phyloP scores from a whole-genome alignment of 2,797 vertebrate species.

The Micropoecilia bifurca region DNA sequence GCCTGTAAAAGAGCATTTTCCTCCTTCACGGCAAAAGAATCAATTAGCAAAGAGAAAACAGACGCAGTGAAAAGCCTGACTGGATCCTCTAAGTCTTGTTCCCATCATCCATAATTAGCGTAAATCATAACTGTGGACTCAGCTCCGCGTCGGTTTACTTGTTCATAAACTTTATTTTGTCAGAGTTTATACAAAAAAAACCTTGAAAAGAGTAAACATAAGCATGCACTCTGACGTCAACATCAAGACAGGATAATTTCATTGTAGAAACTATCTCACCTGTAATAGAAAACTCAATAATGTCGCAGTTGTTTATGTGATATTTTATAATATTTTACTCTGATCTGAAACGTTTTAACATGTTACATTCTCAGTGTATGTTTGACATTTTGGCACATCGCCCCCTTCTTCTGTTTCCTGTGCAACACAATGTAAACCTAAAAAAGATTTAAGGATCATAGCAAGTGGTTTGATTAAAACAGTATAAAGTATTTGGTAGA shows the following conservation, averaged over 20 bases:
- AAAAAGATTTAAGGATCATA: background rate
- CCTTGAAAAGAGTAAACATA: background rate
- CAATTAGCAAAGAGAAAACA: slow-evolving; percentile 16
- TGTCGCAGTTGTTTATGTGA: background rate
- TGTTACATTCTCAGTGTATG: background rate
- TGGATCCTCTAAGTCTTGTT: background rate
- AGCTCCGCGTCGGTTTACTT: background rate
- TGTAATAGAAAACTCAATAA: background rate
- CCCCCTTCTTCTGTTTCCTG: background rate
- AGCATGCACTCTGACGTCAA: background rate
- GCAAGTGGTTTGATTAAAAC: background rate
- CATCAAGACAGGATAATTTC: background rate
- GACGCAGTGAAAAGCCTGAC: background rate
- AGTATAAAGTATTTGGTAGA: background rate
- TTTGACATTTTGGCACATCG: background rate
- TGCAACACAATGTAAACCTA: background rate
- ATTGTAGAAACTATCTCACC: background rate
- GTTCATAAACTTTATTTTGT: background rate
- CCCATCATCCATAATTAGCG: background rate
- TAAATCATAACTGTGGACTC: background rate
- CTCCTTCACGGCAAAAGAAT: slow-evolving; percentile 24
- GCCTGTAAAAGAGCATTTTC: slow-evolving; percentile 24
- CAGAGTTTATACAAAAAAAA: background rate
- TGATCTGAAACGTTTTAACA: background rate
- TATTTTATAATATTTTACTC: background rate